Evolutionary conservation across 2,888 invertebrate species (phyloP).

Genomic region (Acleris literana): DNA sequence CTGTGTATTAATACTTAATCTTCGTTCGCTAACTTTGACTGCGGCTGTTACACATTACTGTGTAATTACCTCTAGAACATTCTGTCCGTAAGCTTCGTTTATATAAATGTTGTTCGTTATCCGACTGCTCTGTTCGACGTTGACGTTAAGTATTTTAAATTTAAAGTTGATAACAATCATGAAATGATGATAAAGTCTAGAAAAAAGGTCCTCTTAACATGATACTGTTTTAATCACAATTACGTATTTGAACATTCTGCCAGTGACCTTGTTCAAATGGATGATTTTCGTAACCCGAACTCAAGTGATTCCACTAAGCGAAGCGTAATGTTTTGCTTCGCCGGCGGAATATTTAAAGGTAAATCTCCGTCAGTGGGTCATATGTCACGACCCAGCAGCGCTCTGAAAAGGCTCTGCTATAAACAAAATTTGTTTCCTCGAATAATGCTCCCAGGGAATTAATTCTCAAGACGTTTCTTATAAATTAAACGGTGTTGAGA

Average conservation of each 20-base stretch:
- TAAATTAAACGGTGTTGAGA: conserved; percentile 51
- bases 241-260: not conserved
- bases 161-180: no score
- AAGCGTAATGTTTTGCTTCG: conserved; percentile 47
- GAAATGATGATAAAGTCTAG: no score
- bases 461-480: conserved; percentile 50
- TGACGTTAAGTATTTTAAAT: no score
- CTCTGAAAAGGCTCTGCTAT: conserved; percentile 51
- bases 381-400: conserved; percentile 44
- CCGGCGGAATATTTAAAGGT: conserved; percentile 39
- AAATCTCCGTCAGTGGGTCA: conserved; percentile 44
- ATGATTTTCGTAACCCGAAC: conserved; percentile 27
- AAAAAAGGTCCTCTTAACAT: no score
- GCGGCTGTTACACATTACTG: no score
- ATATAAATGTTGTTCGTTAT: conserved; percentile 19
- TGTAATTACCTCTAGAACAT: no score
- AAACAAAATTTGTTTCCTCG: conserved; percentile 50
- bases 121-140: not conserved
- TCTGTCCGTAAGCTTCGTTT: not conserved
- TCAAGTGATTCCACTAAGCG: conserved; percentile 40
- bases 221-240: not conserved
- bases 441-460: conserved; percentile 47
- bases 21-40: no score
- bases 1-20: no score
- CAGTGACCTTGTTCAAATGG: conserved; percentile 13